phyloP scores from a whole-genome alignment of 2,888 invertebrate species.

The Diplolepis rosae region DNA sequence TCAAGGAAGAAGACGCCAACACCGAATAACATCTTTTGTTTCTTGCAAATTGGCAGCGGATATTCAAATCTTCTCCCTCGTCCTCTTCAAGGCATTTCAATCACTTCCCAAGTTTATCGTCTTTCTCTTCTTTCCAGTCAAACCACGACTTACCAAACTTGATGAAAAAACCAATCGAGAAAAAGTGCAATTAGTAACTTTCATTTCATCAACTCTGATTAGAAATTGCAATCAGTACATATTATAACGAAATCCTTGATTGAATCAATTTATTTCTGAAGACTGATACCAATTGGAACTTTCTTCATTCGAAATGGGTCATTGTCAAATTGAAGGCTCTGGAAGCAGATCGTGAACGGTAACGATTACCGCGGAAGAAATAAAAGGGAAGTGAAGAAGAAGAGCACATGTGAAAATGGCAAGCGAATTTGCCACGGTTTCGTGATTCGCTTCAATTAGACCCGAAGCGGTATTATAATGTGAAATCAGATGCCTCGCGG shows the following conservation, averaged over 20 bases:
- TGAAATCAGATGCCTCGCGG: slow-evolving; percentile 64
- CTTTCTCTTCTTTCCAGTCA: slow-evolving; percentile 1
- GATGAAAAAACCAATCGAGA: not conserved
- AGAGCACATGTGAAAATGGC: slow-evolving; percentile 46
- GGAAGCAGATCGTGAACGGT: not conserved
- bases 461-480: slow-evolving; percentile 65
- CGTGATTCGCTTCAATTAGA: slow-evolving; percentile 66
- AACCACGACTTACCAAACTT: slow-evolving; percentile 27
- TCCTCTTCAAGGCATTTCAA: slow-evolving; percentile 56
- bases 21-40: slow-evolving; percentile 70
- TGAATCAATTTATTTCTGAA: not conserved
- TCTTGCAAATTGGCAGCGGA: slow-evolving; percentile 61
- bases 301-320: not conserved
- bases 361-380: not conserved
- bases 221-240: too few species aligned
- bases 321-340: slow-evolving; percentile 13
- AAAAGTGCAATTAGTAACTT: not conserved
- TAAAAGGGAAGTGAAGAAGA: slow-evolving; percentile 11
- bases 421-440: slow-evolving; percentile 62
- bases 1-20: slow-evolving; percentile 42
- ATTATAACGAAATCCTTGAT: too few species aligned
- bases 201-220: not conserved
- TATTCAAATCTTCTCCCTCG: slow-evolving; percentile 60
- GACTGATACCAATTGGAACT: not conserved
- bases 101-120: slow-evolving; percentile 39